Percentiles rank a stretch among this genome's conserved stretches.
These are phyloP conservation scores for Vannuccia rotundouncinata DNA, from an alignment of 2,888 invertebrate species.

Conservation along the genomic window DNA sequence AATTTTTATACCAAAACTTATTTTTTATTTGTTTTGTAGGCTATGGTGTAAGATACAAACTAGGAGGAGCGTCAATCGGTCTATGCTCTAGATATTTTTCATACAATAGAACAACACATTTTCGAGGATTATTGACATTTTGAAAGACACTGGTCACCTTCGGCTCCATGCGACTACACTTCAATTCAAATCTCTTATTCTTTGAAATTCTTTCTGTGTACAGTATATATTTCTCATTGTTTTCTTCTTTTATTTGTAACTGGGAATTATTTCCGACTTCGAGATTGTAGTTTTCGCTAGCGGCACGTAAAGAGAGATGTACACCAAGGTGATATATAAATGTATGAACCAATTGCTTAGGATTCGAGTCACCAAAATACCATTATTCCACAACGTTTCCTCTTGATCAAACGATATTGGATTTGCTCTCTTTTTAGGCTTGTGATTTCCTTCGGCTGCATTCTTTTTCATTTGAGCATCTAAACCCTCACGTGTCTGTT, in stretches of 20 bases:
- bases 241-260: not conserved
- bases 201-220: slow-evolving; percentile 10
- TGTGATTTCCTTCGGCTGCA: not conserved
- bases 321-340: not conserved
- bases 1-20: not conserved
- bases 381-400: not conserved
- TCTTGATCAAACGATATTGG: not conserved
- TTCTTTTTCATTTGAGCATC: slow-evolving; percentile 16
- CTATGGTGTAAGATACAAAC: not conserved
- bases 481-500: not conserved
- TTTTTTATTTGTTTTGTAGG: not conserved
- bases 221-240: not conserved
- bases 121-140: not conserved
- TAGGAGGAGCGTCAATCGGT: no score
- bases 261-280: slow-evolving; percentile 10
- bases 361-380: not conserved
- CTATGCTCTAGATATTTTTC: not conserved
- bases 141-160: not conserved
- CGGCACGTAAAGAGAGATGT: slow-evolving; percentile 3
- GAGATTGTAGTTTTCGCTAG: not conserved
- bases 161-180: not conserved
- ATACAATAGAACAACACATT: slow-evolving; percentile 1
- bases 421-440: not conserved
- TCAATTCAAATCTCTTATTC: not conserved
- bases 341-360: not conserved